phyloP scores from a whole-genome alignment of 2,797 vertebrate species.

The Rhinophrynus dorsalis region DNA sequence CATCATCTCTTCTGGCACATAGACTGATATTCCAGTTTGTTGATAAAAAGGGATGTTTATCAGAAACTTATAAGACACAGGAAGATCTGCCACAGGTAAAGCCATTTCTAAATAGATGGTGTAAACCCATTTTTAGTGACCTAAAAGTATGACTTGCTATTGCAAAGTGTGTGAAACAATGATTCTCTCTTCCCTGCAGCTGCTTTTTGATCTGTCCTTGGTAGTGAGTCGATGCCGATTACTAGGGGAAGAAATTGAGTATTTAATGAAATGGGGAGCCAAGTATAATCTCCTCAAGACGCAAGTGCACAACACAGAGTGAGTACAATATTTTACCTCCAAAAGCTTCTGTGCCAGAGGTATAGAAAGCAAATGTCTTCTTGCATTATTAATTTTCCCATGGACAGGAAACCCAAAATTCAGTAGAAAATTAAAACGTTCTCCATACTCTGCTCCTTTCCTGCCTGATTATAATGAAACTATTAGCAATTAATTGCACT shows the following conservation, averaged over 20 bases:
- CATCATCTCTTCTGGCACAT: constrained; percentile 69
- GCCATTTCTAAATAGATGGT: neutral
- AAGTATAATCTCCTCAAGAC: constrained; percentile 69
- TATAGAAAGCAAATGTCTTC: too few species aligned
- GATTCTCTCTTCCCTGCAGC: constrained; percentile 52
- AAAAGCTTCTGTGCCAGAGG: too few species aligned
- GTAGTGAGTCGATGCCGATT: constrained; percentile 64
- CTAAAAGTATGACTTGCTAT: too few species aligned
- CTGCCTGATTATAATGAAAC: too few species aligned
- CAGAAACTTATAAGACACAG: constrained; percentile 62
- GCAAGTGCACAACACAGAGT: constrained; percentile 62
- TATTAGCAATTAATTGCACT: too few species aligned
- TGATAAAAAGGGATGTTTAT: constrained; percentile 60
- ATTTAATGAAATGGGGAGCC: constrained; percentile 72
- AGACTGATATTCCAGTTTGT: constrained; percentile 70
- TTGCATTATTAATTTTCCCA: too few species aligned
- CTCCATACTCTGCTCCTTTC: too few species aligned
- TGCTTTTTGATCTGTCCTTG: constrained; percentile 67
- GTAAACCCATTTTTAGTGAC: too few species aligned
- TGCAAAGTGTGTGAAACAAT: too few species aligned
- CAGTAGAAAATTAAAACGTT: too few species aligned
- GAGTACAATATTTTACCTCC: constrained; percentile 54
- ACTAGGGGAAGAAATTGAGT: constrained; percentile 72
- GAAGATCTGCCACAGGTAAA: constrained; percentile 67
- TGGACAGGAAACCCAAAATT: too few species aligned